A percentile compares a stretch with the other conserved stretches of the same genome.
phyloP scores from a whole-genome alignment of 2,113 vertebrate species.

The Dolichallabes microphthalmus region DNA sequence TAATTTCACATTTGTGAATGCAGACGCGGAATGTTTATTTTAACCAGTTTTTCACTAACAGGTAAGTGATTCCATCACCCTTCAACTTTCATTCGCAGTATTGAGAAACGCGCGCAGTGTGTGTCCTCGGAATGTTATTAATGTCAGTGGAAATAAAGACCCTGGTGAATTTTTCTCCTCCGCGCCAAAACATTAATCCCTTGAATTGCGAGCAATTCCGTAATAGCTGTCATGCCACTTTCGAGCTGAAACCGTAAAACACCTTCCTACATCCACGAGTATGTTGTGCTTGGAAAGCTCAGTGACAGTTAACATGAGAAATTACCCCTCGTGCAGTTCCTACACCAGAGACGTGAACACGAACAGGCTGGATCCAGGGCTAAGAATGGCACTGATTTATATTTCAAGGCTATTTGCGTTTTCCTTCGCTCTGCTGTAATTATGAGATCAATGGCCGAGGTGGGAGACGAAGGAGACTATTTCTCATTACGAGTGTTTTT shows the following conservation, averaged over 20 bases:
- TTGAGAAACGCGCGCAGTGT: background rate
- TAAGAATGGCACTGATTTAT: conserved; percentile 39
- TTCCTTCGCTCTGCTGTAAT: conserved; percentile 62
- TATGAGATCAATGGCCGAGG: conserved; percentile 61
- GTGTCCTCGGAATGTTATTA: conserved; percentile 6
- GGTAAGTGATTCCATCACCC: conserved; percentile 16
- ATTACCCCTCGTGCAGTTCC: conserved; percentile 40
- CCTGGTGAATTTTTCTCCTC: conserved; percentile 13
- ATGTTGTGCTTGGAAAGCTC: conserved; percentile 45
- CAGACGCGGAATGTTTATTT: conserved; percentile 1
- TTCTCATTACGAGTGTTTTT: conserved; percentile 43
- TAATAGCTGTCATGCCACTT: conserved; percentile 11
- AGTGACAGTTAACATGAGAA: conserved; percentile 31
- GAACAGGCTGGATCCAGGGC: conserved; percentile 7
- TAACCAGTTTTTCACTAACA: background rate
- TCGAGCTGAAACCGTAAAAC: conserved; percentile 35
- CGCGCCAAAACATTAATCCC: background rate
- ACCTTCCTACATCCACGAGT: conserved; percentile 7
- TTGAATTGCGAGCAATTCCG: background rate
- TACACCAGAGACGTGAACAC: conserved; percentile 36
- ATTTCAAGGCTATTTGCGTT: conserved; percentile 57
- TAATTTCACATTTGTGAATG: conserved; percentile 11
- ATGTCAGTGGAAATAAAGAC: conserved; percentile 11
- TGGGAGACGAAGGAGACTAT: conserved; percentile 54
- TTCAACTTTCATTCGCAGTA: background rate